Percentiles rank a stretch among this genome's conserved stretches.
phyloP scores from a whole-genome alignment of 2,797 vertebrate species.

The Onychomys leucogaster region DNA sequence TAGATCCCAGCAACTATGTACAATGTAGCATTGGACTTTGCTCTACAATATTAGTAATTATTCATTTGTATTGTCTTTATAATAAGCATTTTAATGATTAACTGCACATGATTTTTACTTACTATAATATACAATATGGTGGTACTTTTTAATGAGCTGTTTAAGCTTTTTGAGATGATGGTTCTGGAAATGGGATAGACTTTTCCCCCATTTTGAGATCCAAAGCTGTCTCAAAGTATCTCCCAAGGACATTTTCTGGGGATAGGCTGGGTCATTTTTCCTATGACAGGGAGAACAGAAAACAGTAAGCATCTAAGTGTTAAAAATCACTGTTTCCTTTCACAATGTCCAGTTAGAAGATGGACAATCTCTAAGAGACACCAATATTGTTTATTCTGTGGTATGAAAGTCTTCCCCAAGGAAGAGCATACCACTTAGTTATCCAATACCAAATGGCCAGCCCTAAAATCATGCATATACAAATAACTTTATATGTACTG shows the following conservation, averaged over 20 bases:
- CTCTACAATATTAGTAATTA: neutral
- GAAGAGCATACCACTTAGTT: neutral
- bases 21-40: neutral
- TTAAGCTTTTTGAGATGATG: neutral
- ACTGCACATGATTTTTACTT: neutral
- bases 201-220: neutral
- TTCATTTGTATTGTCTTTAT: neutral
- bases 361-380: neutral
- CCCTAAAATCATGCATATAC: neutral
- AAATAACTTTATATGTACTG: too few relatives aligned
- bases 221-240: neutral
- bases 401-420: neutral
- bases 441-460: neutral
- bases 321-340: neutral
- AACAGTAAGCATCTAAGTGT: neutral
- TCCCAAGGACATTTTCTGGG: neutral
- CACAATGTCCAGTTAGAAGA: neutral
- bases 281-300: neutral
- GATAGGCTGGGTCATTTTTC: neutral
- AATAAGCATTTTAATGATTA: neutral
- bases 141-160: neutral
- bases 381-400: neutral
- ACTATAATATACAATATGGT: neutral
- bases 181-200: neutral
- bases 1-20: neutral